These are phyloP conservation scores for Ophthalmolycus amberensis DNA, from an alignment of 2,113 vertebrate genomes.

Conservation along the genomic window DNA sequence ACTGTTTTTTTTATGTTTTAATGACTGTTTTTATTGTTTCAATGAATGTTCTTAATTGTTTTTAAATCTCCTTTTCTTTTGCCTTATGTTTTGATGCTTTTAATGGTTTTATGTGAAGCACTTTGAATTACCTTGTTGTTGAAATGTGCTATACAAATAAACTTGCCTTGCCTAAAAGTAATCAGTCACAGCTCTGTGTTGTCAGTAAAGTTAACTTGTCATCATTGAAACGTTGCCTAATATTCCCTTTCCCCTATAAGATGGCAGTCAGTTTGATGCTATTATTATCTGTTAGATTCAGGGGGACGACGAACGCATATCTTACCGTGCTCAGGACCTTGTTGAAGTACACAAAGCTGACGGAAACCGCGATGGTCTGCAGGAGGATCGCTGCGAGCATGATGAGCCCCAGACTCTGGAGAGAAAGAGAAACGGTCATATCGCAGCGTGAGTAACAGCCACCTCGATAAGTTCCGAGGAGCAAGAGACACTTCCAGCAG, in stretches of 20 bases:
- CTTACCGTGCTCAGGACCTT: constrained; percentile 89
- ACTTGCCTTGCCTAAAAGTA: too few species aligned
- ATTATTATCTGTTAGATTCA: not conserved
- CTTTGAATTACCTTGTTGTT: too few species aligned
- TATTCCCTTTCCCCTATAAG: not conserved
- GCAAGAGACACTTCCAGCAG: constrained; percentile 13
- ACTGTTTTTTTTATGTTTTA: too few species aligned
- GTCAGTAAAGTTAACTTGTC: not conserved
- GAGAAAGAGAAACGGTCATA: constrained; percentile 65
- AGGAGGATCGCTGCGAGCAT: constrained; percentile 81
- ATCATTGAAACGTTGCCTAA: not conserved
- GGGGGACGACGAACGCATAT: not conserved
- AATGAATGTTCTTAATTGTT: too few species aligned
- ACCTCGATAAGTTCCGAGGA: not conserved
- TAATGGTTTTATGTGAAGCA: too few species aligned
- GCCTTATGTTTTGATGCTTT: too few species aligned
- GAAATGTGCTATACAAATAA: too few species aligned
- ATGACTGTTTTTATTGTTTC: too few species aligned
- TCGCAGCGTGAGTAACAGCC: constrained; percentile 2
- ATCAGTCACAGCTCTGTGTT: not conserved
- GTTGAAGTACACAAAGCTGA: constrained; percentile 90
- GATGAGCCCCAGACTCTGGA: constrained; percentile 79
- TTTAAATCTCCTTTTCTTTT: too few species aligned
- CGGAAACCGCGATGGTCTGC: constrained; percentile 85
- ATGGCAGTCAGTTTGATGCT: not conserved